These are phyloP conservation scores for Wiebesia pumilae DNA, from an alignment of 1,140 invertebrate species.

Conservation along the genomic window DNA sequence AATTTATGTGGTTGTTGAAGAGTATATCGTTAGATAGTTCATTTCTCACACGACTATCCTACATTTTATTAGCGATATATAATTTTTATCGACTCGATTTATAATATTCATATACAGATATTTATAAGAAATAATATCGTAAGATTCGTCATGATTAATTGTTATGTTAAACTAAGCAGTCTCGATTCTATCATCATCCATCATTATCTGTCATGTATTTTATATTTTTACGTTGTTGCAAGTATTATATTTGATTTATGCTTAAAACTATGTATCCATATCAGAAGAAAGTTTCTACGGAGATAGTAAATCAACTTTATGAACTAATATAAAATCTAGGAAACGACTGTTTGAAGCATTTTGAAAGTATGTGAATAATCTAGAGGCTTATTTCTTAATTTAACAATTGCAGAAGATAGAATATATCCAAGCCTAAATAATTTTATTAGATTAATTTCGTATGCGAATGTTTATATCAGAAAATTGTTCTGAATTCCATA, in stretches of 20 bases:
- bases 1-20: background rate
- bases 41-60: background rate
- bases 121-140: background rate
- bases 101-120: background rate
- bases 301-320: no score
- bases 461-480: no score
- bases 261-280: background rate
- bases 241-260: background rate
- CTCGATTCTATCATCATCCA: background rate
- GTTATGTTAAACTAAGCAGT: background rate
- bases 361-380: no score
- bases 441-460: no score
- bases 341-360: no score
- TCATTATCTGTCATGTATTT: background rate
- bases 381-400: no score
- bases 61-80: background rate
- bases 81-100: background rate
- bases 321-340: no score
- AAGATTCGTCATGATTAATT: background rate
- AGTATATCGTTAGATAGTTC: background rate
- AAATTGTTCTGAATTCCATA: no score
- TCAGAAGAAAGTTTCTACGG: no score
- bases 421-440: no score
- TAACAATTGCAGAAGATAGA: no score
- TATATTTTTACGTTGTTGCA: background rate